A percentile compares a stretch with the other conserved stretches of the same genome.
These are phyloP conservation scores for Parazoanthus swiftii DNA, from an alignment of 92 coral and sea anemone genomes.

Conservation along the genomic window DNA sequence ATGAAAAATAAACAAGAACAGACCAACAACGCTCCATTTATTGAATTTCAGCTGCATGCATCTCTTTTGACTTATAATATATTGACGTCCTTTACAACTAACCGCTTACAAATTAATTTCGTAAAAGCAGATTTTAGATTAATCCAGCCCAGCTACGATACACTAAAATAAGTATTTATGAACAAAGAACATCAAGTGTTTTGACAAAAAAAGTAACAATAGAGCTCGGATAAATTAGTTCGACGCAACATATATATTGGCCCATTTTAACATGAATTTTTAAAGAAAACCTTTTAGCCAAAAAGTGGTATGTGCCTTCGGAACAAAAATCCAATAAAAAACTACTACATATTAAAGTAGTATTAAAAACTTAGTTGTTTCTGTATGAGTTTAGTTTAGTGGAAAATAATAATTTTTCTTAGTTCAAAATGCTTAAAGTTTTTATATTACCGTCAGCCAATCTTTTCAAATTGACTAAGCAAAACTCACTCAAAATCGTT, in stretches of 20 bases:
- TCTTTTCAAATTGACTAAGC: not conserved
- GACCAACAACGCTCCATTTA: not conserved
- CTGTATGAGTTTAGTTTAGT: not conserved
- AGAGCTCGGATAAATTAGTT: not conserved
- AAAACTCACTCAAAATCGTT: too few species aligned
- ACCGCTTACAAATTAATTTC: conserved; percentile 2
- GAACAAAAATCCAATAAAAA: not conserved
- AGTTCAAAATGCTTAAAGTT: not conserved
- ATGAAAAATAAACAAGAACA: not conserved
- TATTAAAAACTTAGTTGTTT: not conserved
- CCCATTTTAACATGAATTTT: too few species aligned
- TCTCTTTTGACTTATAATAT: not conserved
- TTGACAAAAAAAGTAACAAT: not conserved
- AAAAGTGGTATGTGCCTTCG: not conserved
- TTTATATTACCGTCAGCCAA: not conserved
- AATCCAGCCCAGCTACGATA: not conserved
- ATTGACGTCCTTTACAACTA: not conserved
- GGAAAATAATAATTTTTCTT: too few species aligned
- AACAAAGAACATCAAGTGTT: not conserved
- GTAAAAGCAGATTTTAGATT: not conserved
- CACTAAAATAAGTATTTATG: not conserved
- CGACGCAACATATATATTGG: too few species aligned
- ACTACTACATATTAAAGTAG: not conserved
- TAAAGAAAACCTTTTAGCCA: not conserved
- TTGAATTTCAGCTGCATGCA: conserved; percentile 18